These are phyloP conservation scores for Cotesia chilonis DNA, from an alignment of 1,140 invertebrate species.

Conservation along the genomic window DNA sequence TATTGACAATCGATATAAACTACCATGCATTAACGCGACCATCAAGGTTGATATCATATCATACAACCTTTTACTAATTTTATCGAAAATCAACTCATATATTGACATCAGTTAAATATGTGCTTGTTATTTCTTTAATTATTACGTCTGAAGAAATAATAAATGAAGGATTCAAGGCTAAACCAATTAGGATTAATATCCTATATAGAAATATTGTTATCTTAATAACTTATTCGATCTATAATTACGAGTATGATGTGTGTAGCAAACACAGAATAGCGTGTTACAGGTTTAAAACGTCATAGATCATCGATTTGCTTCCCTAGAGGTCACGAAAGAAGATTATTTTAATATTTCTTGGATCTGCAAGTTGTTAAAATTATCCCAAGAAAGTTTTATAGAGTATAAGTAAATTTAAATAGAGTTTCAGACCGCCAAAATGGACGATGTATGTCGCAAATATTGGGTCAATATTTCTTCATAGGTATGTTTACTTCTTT, in stretches of 20 bases:
- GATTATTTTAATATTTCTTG: not conserved
- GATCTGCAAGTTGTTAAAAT: not conserved
- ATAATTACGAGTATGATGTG: slow-evolving; percentile 4
- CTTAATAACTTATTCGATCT: not conserved
- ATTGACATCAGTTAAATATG: not conserved
- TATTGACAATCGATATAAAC: slow-evolving; percentile 62
- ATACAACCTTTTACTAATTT: too few species aligned
- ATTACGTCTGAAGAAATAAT: not conserved
- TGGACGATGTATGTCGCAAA: too few species aligned
- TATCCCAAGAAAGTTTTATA: too few species aligned
- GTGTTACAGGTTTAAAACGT: slow-evolving; percentile 26
- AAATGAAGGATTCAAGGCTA: too few species aligned
- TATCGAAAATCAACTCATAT: too few species aligned
- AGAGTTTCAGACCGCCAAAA: too few species aligned
- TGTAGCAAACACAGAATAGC: slow-evolving; percentile 23
- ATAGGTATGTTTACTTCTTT: slow-evolving; percentile 6
- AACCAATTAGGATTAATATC: not conserved
- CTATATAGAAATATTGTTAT: not conserved
- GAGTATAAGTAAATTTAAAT: too few species aligned
- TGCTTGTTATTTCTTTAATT: not conserved
- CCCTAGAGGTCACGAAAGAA: slow-evolving; percentile 24
- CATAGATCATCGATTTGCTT: slow-evolving; percentile 27
- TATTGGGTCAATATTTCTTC: not conserved
- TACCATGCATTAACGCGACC: slow-evolving; percentile 25
- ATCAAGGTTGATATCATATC: slow-evolving; percentile 1